phyloP scores from a whole-genome alignment of 2,888 invertebrate genomes.

The Ormyrus thymus region DNA sequence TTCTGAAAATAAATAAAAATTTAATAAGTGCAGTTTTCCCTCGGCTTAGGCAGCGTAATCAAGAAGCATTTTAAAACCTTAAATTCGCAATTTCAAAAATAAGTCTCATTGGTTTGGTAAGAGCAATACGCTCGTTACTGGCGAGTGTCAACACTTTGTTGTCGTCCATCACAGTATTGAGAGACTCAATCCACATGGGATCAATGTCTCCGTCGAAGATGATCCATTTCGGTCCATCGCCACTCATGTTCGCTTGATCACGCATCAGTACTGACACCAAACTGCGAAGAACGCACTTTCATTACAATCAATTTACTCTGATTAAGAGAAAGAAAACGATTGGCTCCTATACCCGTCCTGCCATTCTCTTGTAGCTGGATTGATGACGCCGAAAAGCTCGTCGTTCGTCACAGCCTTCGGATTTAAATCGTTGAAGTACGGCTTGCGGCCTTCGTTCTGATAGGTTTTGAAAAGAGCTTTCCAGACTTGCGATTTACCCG shows the following conservation, averaged over 20 bases:
- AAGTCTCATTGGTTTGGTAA: conserved; percentile 91
- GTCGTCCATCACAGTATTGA: conserved; percentile 98
- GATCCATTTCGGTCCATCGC: conserved; percentile 94
- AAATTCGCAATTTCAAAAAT: conserved; percentile 95
- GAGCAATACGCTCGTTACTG: conserved; percentile 94
- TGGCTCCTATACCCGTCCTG: conserved; percentile 79
- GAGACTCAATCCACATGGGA: conserved; percentile 98
- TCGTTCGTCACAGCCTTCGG: conserved; percentile 97
- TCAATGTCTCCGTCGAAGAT: conserved; percentile 97
- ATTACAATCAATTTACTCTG: not conserved
- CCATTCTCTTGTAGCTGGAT: conserved; percentile 95
- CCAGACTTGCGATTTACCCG: conserved; percentile 96
- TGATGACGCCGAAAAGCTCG: conserved; percentile 95
- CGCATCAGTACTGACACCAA: conserved; percentile 94
- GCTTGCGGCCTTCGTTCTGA: conserved; percentile 86
- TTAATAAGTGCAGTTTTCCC: too few species aligned
- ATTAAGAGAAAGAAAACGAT: too few species aligned
- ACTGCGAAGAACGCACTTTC: conserved; percentile 67
- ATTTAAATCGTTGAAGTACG: conserved; percentile 92
- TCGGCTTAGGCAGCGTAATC: too few species aligned
- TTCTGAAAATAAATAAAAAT: conserved; percentile 75
- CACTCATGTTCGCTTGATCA: conserved; percentile 92
- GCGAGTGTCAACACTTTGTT: conserved; percentile 95
- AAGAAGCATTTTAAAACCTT: conserved; percentile 60
- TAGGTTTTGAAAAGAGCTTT: conserved; percentile 91